These are phyloP conservation scores for Actinia equina DNA, from an alignment of 64 coral and sea anemone genomes.

Conservation along the genomic window DNA sequence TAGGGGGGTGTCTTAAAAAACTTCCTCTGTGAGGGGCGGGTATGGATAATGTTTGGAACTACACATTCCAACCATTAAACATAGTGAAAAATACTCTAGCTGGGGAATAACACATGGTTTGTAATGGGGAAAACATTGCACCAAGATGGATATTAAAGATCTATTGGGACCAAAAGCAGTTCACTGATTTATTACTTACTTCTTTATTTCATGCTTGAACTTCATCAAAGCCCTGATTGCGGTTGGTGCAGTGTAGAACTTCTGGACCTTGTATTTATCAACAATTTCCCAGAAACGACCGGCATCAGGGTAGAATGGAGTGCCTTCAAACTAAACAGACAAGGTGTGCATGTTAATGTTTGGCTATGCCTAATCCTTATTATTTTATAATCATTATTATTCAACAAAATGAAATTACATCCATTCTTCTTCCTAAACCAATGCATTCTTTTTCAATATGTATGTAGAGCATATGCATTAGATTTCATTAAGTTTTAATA, in stretches of 20 bases:
- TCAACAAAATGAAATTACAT: no score
- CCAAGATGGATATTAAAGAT: not conserved
- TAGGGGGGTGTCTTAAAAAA: no score
- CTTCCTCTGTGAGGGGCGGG: no score
- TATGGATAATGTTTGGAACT: no score
- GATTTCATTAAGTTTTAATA: no score
- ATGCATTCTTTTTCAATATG: no score
- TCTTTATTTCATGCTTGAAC: constrained; percentile 70
- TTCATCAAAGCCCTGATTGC: constrained; percentile 97
- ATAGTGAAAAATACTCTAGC: no score
- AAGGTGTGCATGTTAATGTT: not conserved
- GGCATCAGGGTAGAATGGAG: constrained; percentile 84
- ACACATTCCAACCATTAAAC: no score
- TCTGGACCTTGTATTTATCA: constrained; percentile 91
- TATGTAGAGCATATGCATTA: no score
- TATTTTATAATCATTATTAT: no score
- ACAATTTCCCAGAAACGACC: constrained; percentile 87
- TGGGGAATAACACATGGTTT: no score
- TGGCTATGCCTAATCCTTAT: not conserved
- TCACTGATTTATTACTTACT: not conserved
- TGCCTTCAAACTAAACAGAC: constrained; percentile 85
- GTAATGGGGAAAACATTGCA: not conserved
- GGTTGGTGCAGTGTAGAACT: constrained; percentile 98
- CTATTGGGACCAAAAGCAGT: not conserved
- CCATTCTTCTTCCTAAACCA: no score